Evolutionary conservation across 2,888 invertebrate species (phyloP), one percentile per base, ranked within the genome.

Genomic region (Sphaerophoria rueppellii): DNA sequence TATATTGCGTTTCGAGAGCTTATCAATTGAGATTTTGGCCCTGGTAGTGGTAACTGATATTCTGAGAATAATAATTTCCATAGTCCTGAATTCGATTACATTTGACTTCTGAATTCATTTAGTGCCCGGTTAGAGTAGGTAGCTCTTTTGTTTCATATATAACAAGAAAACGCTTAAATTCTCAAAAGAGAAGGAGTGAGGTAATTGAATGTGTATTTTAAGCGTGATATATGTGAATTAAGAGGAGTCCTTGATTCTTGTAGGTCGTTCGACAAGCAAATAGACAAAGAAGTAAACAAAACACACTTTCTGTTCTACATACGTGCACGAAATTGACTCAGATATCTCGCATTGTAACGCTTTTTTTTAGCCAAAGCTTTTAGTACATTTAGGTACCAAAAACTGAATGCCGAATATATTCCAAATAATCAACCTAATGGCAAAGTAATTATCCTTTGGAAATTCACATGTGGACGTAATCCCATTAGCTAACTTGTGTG

Each of bases 401-500:
- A n/a, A n/a, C n/a, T n/a, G 40, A 7, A 40, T 9, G 24, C 48
- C 63, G 70, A 89, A 89, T 60, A 43, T 89, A 89, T 89, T 89
- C 88, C 89, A 89, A 88, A 91, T 91, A 91, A 91, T 91, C 90
- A 89, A 90, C 77, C 90, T 91, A 91, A 91, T 91, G 90, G 90
- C 88, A 90, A 90, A 91, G 90, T 91, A 91, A 91, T 91, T 91
- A 91, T 90, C 89, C 89, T 81, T 86, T n/a, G n/a, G n/a, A n/a
- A n/a, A n/a, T 82, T 82, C 78, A 86, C 86, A 71, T 82, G 67
- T 46, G 90, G 78, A 86, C 77, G 73, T 78, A 67, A 50, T 90
- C 89, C 89, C 90, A 91, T 91, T 91, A 90, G 91, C 91, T 89
- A 90, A 91, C 91, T 89, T 89, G 90, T 91, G 88, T 88, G 90